Base-by-base conservation (phyloP, 1,140 invertebrate species). In the Ylistrum balloti region DNA sequence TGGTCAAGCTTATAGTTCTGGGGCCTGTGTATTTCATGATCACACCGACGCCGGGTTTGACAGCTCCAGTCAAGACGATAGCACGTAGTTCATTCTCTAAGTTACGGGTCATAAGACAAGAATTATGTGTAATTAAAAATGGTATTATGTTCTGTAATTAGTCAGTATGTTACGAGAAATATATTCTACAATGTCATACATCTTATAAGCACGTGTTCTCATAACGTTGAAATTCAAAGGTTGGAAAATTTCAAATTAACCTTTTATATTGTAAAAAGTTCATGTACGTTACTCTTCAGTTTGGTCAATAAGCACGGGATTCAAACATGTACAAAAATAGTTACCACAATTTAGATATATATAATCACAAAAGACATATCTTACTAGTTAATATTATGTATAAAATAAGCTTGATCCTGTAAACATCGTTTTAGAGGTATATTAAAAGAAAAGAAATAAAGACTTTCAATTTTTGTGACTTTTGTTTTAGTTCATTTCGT, bases 81-180 rank as follows among this genome's bases (percentile, higher is more conserved):
- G 22, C 56, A 89, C 56, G 15, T n/a, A 86, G 10, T 86, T 38
- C 56, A 74, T 74, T 74, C n/a, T 74, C 17, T 3, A 74, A n/a
- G 56, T n/a, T 28, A 74, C 56, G 56, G 56, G n/a, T 74, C 56
- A 74, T n/a, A n/a, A 28, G 56, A 5, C 56, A 9, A 74, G 56
- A 74, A 74, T 74, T 74, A 74, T 74, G 56, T 28, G 56, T 28
- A 74, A 74, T 74, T 74, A 74, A 74, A 74, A 74, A 74, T 28
- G 56, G 56, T 22, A 5, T 74, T 28, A 74, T 22, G 56, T 74
- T 74, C 28, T 74, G 56, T 28, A 74, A 74, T 74, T 74, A 74
- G 56, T n/a, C 22, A 2, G 15, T n/a, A 28, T n/a, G 17, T 5
- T 5, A 74, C n/a, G 56, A 74, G 56, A n/a, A 74, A 74, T 74